Base-by-base conservation (phyloP, 2,888 invertebrate species). In the Pimpla rufipes region DNA sequence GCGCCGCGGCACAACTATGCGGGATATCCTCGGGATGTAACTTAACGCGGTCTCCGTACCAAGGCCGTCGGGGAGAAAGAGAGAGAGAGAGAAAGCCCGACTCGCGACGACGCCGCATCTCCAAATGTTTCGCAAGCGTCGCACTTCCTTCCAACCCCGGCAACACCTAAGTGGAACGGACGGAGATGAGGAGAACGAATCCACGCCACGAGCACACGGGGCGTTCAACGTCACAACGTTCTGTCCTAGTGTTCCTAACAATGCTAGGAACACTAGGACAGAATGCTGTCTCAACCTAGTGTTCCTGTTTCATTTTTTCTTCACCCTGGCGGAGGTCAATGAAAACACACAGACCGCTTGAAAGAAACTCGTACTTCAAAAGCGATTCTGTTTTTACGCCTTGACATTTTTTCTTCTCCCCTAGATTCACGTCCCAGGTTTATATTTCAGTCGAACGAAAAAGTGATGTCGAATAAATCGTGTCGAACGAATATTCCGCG, bases 1-100 rank as follows among this genome's bases (percentile, higher is more conserved):
- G 55, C 68, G 40, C 55, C 47, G 37, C 37, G 70, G 55, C 62
- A 42, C 40, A 77, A 75, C 70, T 83, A 71, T 79, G 70, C 50
- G 66, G 66, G 52, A 79, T 70, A 83, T 75, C 57, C 50, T 73
- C 57, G 40, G 66, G 66, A 57, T 35, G 68, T 35, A 57, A 70
- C 52, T 18, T 55, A 64, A 64, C 55, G 70, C 45, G 57, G 21
- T n/a, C 23, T 50, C 18, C 6, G 59, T 13, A 29, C 29, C 40
- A 70, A 13, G 45, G 64, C 40, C n/a, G 29, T 21, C 55, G 23
- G 18, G 55, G 47, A 57, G 42, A 8, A 11, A 40, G 8, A 35
- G 3, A n/a, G n/a, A n/a, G n/a, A n/a, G n/a, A n/a, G n/a, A n/a
- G n/a, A n/a, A n/a, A n/a, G 23, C 40, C 42, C 40, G 42, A 35